phyloP scores from a whole-genome alignment of 1,140 invertebrate genomes.

The Nasonia vitripennis region DNA sequence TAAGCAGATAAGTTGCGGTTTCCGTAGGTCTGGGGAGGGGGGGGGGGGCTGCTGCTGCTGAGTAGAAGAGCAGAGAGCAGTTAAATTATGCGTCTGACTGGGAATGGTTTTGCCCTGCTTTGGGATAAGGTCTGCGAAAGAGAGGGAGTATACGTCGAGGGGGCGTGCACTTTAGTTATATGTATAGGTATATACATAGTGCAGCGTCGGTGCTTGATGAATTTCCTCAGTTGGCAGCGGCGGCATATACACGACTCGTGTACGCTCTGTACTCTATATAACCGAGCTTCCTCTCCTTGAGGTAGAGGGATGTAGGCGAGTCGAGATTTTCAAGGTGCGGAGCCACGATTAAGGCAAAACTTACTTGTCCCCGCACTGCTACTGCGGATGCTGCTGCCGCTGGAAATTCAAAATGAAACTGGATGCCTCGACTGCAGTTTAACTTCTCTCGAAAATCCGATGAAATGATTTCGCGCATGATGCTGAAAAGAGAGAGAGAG shows the following conservation, averaged over 20 bases:
- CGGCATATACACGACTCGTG: conserved; percentile 13
- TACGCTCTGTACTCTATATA: not conserved
- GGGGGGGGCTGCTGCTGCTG: not conserved
- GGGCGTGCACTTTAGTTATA: conserved; percentile 33
- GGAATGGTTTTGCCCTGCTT: conserved; percentile 39
- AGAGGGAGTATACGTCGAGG: not conserved
- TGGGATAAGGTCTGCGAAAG: conserved; percentile 10
- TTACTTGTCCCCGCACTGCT: not conserved
- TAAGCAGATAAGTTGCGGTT: conserved; percentile 49
- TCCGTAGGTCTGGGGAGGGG: not conserved
- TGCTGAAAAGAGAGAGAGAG: not conserved
- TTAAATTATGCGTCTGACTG: conserved; percentile 51
- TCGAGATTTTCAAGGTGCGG: conserved; percentile 28
- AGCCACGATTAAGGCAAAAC: conserved; percentile 17
- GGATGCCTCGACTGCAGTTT: not conserved
- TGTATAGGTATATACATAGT: too few relatives aligned
- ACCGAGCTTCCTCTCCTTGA: not conserved
- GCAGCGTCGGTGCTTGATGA: conserved; percentile 28
- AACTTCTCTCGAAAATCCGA: conserved; percentile 7
- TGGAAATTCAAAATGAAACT: conserved; percentile 33
- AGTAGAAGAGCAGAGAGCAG: conserved; percentile 13
- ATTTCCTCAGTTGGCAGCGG: conserved; percentile 13
- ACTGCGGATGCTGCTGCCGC: too few relatives aligned
- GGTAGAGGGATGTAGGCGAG: not conserved
- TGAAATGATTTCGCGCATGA: conserved; percentile 14